These are phyloP conservation scores for Paraescarpia echinospica DNA, from an alignment of 1,140 invertebrate genomes.

Conservation along the genomic window DNA sequence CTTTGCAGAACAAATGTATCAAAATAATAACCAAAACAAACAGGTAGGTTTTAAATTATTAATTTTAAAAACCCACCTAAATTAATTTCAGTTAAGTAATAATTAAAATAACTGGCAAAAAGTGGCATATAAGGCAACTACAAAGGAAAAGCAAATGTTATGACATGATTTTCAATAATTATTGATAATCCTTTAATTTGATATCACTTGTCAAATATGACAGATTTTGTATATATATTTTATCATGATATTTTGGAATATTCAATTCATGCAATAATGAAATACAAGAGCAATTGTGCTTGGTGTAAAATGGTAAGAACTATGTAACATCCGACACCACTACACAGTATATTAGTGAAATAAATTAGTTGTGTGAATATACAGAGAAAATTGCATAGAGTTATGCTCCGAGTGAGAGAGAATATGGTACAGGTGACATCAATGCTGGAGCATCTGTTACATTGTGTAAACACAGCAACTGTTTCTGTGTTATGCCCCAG, in stretches of 20 bases:
- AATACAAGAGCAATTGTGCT: not conserved
- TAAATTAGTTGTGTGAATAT: not conserved
- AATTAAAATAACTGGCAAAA: not conserved
- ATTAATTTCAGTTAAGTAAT: not conserved
- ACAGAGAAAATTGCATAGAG: not conserved
- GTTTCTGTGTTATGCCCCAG: slow-evolving; percentile 25
- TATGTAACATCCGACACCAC: not conserved
- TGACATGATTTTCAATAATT: not conserved
- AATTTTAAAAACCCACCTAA: not conserved
- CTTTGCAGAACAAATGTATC: not conserved
- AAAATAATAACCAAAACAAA: not conserved
- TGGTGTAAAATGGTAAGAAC: too few relatives aligned
- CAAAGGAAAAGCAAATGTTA: not conserved
- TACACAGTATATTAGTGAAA: not conserved
- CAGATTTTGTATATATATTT: not conserved
- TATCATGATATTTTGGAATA: too few relatives aligned
- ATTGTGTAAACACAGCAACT: too few relatives aligned
- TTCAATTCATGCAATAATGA: too few relatives aligned
- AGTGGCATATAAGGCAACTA: not conserved
- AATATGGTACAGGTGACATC: too few relatives aligned
- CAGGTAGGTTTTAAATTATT: not conserved
- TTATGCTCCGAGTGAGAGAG: too few relatives aligned
- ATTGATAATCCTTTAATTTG: not conserved
- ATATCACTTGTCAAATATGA: not conserved
- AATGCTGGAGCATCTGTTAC: too few relatives aligned